Percentiles rank a stretch among this genome's conserved stretches.
Conservation (phyloP, 1,140 invertebrate species). For the Caenorhabditis latens region DNA sequence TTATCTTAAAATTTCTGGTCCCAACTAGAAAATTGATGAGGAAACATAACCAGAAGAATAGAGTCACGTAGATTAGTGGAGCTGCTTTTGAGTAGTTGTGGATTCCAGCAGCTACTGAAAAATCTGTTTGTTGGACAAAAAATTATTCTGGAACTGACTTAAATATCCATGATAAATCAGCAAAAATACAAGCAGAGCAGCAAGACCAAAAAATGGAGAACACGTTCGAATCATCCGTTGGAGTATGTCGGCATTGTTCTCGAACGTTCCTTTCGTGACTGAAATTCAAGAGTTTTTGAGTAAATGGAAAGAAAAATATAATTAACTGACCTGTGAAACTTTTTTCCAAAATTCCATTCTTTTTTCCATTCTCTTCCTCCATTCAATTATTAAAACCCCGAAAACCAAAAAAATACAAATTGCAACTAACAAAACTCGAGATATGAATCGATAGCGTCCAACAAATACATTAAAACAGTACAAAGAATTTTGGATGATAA, state of each 20-base stretch:
- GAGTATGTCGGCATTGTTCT: slow-evolving; percentile 10
- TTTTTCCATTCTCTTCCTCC: neutral
- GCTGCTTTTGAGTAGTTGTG: slow-evolving; percentile 82
- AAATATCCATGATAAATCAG: slow-evolving; percentile 64
- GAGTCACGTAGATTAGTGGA: slow-evolving; percentile 83
- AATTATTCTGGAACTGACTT: slow-evolving; percentile 43
- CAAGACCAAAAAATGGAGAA: neutral
- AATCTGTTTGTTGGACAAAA: no score
- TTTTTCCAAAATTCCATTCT: neutral
- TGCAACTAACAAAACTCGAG: neutral
- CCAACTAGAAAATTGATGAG: slow-evolving; percentile 73
- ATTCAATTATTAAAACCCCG: neutral
- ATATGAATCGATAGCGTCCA: slow-evolving; percentile 34
- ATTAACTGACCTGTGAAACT: neutral
- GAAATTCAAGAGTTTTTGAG: neutral
- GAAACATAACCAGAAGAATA: slow-evolving; percentile 82
- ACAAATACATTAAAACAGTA: neutral
- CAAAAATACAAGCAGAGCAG: neutral
- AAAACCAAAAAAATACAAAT: neutral
- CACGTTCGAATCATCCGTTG: neutral
- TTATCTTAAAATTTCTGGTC: neutral
- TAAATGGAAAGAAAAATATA: neutral
- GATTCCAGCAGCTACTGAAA: slow-evolving; percentile 71
- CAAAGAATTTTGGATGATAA: neutral
- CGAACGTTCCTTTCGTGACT: slow-evolving; percentile 13